A percentile compares a stretch with the other conserved stretches of the same genome.
These are phyloP conservation scores for Thelaira solivaga DNA, from an alignment of 2,888 invertebrate genomes.

Conservation along the genomic window DNA sequence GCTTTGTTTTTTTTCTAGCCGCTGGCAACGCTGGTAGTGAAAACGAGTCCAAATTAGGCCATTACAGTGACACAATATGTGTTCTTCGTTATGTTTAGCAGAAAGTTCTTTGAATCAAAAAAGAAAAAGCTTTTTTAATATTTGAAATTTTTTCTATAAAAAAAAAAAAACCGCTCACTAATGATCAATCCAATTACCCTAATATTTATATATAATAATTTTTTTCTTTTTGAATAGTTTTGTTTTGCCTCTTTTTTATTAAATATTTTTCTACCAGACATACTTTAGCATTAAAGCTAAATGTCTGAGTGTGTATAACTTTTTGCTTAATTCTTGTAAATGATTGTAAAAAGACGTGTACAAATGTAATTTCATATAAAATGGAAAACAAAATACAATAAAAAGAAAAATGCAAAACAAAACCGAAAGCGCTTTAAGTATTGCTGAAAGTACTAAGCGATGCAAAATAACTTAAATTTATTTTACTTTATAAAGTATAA, in stretches of 20 bases:
- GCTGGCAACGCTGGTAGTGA: too few species aligned
- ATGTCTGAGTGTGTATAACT: constrained; percentile 1
- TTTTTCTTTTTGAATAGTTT: background rate
- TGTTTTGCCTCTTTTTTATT: background rate
- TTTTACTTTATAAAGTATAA: too few species aligned
- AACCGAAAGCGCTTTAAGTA: background rate
- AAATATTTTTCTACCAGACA: background rate
- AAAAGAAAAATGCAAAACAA: background rate
- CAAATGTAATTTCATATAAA: constrained; percentile 30
- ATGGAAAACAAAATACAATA: background rate
- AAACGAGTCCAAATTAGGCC: too few species aligned
- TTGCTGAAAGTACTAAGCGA: background rate
- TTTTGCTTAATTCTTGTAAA: constrained; percentile 36
- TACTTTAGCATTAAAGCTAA: background rate
- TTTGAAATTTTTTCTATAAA: too few species aligned
- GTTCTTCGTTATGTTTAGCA: too few species aligned
- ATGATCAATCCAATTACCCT: too few species aligned
- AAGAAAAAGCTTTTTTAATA: too few species aligned
- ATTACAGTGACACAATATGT: too few species aligned
- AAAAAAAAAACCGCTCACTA: too few species aligned
- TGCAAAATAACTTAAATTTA: too few species aligned
- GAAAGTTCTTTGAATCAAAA: too few species aligned
- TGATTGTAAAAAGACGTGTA: constrained; percentile 39
- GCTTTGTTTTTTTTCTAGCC: too few species aligned
- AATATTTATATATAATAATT: background rate